Percentiles rank a stretch among this genome's conserved stretches.
Conservation (phyloP, 2,113 vertebrate species). For the Agelaius tricolor region DNA sequence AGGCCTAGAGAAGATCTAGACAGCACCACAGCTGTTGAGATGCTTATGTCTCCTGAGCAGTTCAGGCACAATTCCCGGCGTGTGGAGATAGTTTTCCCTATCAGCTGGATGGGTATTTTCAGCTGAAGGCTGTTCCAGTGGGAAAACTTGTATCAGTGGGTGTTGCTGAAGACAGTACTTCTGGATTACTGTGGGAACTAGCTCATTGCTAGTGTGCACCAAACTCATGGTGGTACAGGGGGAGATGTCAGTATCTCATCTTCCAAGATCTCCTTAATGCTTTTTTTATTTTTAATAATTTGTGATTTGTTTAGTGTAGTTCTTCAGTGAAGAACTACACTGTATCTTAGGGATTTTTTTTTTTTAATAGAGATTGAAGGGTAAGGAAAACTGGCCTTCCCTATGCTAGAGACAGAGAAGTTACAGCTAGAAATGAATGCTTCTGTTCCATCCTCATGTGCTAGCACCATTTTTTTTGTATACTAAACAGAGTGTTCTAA, state of each 20-base stretch:
- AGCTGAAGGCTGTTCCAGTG: not conserved
- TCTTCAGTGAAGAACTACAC: not conserved
- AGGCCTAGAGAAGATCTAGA: not conserved
- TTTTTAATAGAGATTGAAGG: not conserved
- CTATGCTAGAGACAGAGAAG: conserved; percentile 5
- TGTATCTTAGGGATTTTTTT: not conserved
- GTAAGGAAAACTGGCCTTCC: not conserved
- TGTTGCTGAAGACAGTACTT: not conserved
- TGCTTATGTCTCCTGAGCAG: not conserved
- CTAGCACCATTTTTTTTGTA: conserved; percentile 15
- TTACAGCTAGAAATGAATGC: not conserved
- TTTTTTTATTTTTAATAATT: not conserved
- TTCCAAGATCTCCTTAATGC: not conserved
- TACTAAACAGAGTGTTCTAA: conserved; percentile 54
- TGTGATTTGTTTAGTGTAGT: not conserved
- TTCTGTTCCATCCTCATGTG: conserved; percentile 26
- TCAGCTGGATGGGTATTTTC: not conserved
- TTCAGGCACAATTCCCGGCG: not conserved
- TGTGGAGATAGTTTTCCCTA: not conserved
- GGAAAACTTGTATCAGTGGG: not conserved
- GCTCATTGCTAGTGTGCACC: not conserved
- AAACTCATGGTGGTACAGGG: not conserved
- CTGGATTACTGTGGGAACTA: not conserved
- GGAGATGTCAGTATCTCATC: not conserved
- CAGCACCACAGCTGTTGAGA: not conserved